Evolutionary conservation across 2,888 invertebrate species (phyloP).

Genomic region (Hypomecis atomaria): DNA sequence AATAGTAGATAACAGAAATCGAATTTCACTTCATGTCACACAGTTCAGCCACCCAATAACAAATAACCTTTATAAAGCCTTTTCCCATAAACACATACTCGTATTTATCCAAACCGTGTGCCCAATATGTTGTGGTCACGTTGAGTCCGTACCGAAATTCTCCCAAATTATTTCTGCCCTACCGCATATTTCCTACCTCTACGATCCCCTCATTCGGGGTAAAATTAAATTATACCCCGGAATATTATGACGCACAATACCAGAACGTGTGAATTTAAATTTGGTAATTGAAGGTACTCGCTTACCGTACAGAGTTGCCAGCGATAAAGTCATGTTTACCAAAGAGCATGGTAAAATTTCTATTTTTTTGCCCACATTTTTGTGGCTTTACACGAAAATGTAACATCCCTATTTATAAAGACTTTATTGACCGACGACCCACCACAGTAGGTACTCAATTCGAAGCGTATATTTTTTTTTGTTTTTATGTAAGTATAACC

Average conservation of each 20-base stretch:
- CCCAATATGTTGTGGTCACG: conserved; percentile 7
- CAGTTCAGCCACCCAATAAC: neutral
- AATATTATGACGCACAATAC: conserved; percentile 33
- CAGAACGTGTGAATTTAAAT: conserved; percentile 36
- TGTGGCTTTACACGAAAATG: too few relatives aligned
- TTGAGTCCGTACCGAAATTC: conserved; percentile 1
- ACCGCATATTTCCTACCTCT: conserved; percentile 27
- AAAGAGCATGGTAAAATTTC: too few relatives aligned
- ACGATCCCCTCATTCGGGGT: conserved; percentile 9
- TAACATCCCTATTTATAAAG: too few relatives aligned
- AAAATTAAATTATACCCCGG: conserved; percentile 31
- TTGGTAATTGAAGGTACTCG: conserved; percentile 26
- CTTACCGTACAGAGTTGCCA: neutral
- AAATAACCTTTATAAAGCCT: neutral
- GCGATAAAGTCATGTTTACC: too few relatives aligned
- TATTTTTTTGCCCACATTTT: too few relatives aligned
- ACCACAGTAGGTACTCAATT: too few relatives aligned
- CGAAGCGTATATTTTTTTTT: too few relatives aligned
- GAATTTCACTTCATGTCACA: too few relatives aligned
- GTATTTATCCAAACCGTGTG: neutral
- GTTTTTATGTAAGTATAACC: too few relatives aligned
- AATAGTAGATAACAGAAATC: too few relatives aligned
- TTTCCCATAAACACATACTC: neutral
- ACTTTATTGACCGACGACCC: too few relatives aligned
- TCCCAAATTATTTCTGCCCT: conserved; percentile 14